Evolutionary conservation across 2,797 vertebrate genomes (phyloP), one percentile per base, ranked within the genome.

Genomic region (Rhincodon typus): DNA sequence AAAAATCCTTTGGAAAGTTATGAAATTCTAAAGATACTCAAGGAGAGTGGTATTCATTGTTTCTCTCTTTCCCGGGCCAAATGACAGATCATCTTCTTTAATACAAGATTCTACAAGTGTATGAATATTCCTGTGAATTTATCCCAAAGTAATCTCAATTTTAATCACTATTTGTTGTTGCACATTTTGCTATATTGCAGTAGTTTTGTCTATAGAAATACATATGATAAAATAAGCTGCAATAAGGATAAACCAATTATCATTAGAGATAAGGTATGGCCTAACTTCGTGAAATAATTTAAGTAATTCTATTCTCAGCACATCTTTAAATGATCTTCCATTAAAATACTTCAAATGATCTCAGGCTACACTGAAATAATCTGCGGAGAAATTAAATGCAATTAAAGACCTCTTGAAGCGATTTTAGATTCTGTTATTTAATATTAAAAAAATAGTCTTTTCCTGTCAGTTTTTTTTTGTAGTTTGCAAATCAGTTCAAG

Each of bases 231-330:
- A 25, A 93, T 67, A 38, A 69, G 38, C n/a, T 93, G 66, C n/a
- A 93, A 12, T 4, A 23, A 93, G 62, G 90, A 42, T 66, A 93
- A n/a, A 38, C 88, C 38, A 93, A 69, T 93, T 53, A 94, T 72
- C 38, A 70, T 94, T 38, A 72, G 46, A 74, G 34, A 94, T 72
- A 72, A 72, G 72, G 38, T 30, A 46, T 46, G 93, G 3, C 67
- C 46, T 27, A 95, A 95, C 46, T 21, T 10, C 46, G 23, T 34
- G 69, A 77, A 77, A 50, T 77, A 67, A 70, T 70, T 69, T 93
- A 66, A 67, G 86, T 69, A 69, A 94, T 72, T 94, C 70, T 50
- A 95, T 77, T 95, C 70, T 25, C 46, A 95, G 42, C 94, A 30
- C 70, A 42, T 69, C 90, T 95, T 95, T 72, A 74, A 74, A 27